These are phyloP conservation scores for Catocala nupta DNA, from an alignment of 2,888 invertebrate genomes.

Conservation along the genomic window DNA sequence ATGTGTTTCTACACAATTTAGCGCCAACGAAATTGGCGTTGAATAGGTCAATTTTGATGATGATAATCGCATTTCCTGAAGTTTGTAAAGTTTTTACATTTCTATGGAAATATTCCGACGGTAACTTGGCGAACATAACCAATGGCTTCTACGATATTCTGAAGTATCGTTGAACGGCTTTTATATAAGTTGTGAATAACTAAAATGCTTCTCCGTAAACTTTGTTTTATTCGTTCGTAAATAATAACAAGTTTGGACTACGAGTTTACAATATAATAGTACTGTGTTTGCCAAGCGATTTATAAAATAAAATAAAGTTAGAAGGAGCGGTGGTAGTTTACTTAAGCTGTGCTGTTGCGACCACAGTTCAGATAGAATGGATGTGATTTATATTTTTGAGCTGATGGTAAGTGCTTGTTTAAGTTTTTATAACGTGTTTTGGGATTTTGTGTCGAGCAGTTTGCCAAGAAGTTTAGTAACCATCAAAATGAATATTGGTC, in stretches of 20 bases:
- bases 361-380: no score
- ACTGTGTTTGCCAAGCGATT: not conserved
- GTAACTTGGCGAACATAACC: slow-evolving; percentile 16
- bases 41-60: slow-evolving; percentile 25
- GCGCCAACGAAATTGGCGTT: not conserved
- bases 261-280: not conserved
- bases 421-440: no score
- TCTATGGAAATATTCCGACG: slow-evolving; percentile 22
- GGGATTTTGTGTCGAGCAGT: no score
- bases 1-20: slow-evolving; percentile 41
- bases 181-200: slow-evolving; percentile 29
- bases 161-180: slow-evolving; percentile 27
- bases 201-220: slow-evolving; percentile 21
- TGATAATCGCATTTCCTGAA: slow-evolving; percentile 25
- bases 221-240: slow-evolving; percentile 17
- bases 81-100: slow-evolving; percentile 16
- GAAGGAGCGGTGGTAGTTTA: no score
- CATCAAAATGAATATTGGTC: no score
- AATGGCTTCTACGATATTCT: slow-evolving; percentile 28
- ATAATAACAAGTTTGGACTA: slow-evolving; percentile 1
- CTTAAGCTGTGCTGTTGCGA: no score
- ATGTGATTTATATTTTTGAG: no score
- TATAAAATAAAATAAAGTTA: not conserved
- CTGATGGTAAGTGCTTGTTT: no score
- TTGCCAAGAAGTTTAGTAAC: no score